phyloP scores from a whole-genome alignment of 2,113 vertebrate species.

The Nothobranchius furzeri region DNA sequence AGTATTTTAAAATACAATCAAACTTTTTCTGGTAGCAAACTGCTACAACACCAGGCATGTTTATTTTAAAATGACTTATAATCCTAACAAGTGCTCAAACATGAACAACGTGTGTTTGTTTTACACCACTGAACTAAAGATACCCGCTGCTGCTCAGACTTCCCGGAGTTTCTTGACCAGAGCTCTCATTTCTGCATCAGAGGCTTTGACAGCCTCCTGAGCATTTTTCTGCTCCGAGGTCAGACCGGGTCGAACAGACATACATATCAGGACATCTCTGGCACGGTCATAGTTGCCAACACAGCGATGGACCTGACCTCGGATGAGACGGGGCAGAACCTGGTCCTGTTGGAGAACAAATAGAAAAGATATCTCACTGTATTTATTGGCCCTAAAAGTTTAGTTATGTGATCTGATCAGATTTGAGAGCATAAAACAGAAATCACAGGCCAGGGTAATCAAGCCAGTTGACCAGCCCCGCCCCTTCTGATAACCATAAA shows the following conservation, averaged over 20 bases:
- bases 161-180: slow-evolving; percentile 81
- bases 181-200: slow-evolving; percentile 84
- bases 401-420: not conserved
- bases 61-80: not conserved
- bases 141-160: slow-evolving; percentile 68
- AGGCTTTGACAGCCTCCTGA: slow-evolving; percentile 82
- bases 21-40: slow-evolving; percentile 4
- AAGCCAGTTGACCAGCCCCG: too few relatives aligned
- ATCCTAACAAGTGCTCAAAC: not conserved
- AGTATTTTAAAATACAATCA: not conserved
- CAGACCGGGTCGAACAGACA: slow-evolving; percentile 87
- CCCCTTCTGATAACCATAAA: too few relatives aligned
- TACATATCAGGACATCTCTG: slow-evolving; percentile 85
- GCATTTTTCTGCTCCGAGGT: slow-evolving; percentile 86
- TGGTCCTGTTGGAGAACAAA: slow-evolving; percentile 81
- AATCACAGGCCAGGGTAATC: too few relatives aligned
- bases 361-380: not conserved
- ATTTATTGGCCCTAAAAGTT: not conserved
- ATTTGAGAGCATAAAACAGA: not conserved
- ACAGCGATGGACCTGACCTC: slow-evolving; percentile 90
- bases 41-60: not conserved
- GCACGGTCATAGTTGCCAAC: slow-evolving; percentile 89
- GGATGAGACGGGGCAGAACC: slow-evolving; percentile 89
- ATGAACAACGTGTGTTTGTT: not conserved
- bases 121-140: not conserved